Evolutionary conservation across 2,888 invertebrate genomes (phyloP), one percentile per base, ranked within the genome.

Genomic region (Rhamnusium bicolor): DNA sequence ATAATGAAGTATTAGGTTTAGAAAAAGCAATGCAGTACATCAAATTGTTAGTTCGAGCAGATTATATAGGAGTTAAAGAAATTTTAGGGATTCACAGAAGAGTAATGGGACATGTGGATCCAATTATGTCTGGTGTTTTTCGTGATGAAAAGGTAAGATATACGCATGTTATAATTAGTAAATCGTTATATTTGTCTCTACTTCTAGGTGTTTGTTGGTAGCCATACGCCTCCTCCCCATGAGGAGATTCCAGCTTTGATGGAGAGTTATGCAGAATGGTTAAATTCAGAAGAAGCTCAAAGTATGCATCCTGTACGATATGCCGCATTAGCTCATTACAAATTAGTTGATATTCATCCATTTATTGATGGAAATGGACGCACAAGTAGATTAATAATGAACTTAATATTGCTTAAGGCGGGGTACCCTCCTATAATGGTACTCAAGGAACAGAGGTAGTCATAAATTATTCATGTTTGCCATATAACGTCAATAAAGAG

Each of bases 301-400:
- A 92, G 93, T 75, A 82, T 84, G 83, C 85, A 85, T 78, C 84
- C 84, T 29, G 83, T 74, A 81, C 96, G 97, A 87, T 95, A 95
- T 85, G 98, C 98, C 63, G 98, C 99, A 0, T 89, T 98, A 67
- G 98, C 98, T 0, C 99, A 99, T 89, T 99, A 98, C 89, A 98
- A 98, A 89, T 88, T 99, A 54, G 99, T 99, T 0, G 95, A 96
- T 85, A 98, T 99, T 80, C 99, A 99, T 89, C 99, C 99, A 0
- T 99, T 99, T 89, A 92, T 94, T 1, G 98, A 99, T 88, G 98
- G 99, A 60, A 99, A 99, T 85, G 99, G 98, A 0, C 92, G 99
- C 84, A 98, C 98, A 0, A 97, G 98, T 12, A 91, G 99, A 27
- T 90, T 99, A 21, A 91, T 99, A 1, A 98, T 99, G 98, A 99